Evolutionary conservation across 1,140 invertebrate genomes (phyloP), one percentile per base, ranked within the genome.

Genomic region (Philaenus spumarius): DNA sequence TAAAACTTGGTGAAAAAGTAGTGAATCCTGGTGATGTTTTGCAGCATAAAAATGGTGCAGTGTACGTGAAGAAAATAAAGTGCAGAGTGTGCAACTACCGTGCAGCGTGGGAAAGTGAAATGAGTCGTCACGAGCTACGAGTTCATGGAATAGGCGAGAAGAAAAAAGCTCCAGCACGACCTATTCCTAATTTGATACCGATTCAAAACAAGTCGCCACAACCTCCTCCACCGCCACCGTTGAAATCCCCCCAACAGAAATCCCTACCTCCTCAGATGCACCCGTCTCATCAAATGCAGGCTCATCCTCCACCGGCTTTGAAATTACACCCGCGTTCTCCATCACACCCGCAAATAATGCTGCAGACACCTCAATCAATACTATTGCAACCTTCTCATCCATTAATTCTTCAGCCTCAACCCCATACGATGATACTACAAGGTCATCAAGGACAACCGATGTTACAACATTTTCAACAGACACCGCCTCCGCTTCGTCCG

Each of bases 161-260:
- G 66, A 69, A 55, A 19, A 83, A 79, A 51, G 79, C 80, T 66
- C 68, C 75, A 19, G 69, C 79, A 20, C 72, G 84, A 35, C 84
- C 85, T 0, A 77, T 86, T 62, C 85, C 85, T 30, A 85, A 85
- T 67, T 74, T 87, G 4, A 86, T 87, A 68, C 85, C 85, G 0
- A 79, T 87, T 52, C 75, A 73, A 23, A 56, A 58, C 7, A 54
- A 59, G 22, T 6, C 42, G 7, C 12, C 7, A 17, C 42, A 12
- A 17, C 42, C 42, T 6, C 42, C 42, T 45, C 42, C 42, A 7
- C 42, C 42, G 12, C 7, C 42, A 9, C 42, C 6, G 6, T 19
- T 19, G 7, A 7, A 15, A 9, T 19, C 42, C 6, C 42, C 11
- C 23, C 7, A 2, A 30, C 20, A 6, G 11, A n/a, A 23, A 14